These are phyloP conservation scores for Tachystola acroxantha DNA, from an alignment of 2,888 invertebrate species.

Conservation along the genomic window DNA sequence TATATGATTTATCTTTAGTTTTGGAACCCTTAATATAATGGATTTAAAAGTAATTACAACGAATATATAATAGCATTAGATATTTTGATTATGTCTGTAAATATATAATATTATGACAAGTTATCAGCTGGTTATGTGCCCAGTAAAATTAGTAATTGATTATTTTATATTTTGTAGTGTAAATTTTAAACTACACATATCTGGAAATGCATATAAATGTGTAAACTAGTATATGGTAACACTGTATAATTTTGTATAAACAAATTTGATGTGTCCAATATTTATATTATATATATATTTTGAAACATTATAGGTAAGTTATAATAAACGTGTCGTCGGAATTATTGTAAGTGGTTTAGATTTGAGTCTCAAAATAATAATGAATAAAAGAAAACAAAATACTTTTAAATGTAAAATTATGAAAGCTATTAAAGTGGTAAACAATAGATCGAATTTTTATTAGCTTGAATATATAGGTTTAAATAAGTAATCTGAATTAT, in stretches of 20 bases:
- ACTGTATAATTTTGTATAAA: conserved; percentile 20
- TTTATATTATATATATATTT: conserved; percentile 5
- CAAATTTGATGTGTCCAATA: conserved; percentile 5
- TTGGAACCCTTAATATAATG: neutral
- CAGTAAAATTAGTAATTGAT: conserved; percentile 1
- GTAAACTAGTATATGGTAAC: conserved; percentile 3
- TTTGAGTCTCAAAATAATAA: conserved; percentile 12
- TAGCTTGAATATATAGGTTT: too few species aligned
- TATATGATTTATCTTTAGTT: neutral
- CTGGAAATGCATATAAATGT: neutral
- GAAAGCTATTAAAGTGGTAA: too few species aligned
- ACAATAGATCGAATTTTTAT: too few species aligned
- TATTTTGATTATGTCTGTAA: neutral
- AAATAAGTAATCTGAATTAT: neutral
- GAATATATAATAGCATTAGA: conserved; percentile 16
- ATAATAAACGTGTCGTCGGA: conserved; percentile 12
- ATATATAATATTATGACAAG: neutral
- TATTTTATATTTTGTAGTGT: conserved; percentile 3
- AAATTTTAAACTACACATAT: conserved; percentile 1
- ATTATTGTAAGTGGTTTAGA: conserved; percentile 13
- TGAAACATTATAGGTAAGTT: neutral
- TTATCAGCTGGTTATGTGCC: conserved; percentile 7
- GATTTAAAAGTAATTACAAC: conserved; percentile 11
- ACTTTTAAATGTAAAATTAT: too few species aligned
- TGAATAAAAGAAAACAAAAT: neutral